phyloP scores from a whole-genome alignment of 2,113 vertebrate genomes.

The Alethe diademata region DNA sequence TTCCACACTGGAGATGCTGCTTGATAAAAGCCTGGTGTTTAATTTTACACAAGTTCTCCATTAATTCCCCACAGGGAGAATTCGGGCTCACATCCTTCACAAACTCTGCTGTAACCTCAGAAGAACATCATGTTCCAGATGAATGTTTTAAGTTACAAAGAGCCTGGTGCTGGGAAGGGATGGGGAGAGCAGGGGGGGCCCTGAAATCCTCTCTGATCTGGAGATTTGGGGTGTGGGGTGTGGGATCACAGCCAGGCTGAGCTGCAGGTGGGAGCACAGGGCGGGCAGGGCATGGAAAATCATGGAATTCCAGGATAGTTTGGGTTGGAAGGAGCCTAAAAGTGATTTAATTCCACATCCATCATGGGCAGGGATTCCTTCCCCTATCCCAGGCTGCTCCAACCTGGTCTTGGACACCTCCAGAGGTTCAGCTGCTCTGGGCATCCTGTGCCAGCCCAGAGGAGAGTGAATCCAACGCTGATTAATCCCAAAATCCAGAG shows the following conservation, averaged over 20 bases:
- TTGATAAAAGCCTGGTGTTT: not conserved
- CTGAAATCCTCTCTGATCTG: not conserved
- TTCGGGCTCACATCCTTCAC: not conserved
- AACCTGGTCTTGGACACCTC: not conserved
- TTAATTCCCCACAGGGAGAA: not conserved
- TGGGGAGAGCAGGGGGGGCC: not conserved
- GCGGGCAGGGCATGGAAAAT: accelerated
- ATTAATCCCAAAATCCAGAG: not conserved
- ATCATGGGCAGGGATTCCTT: not conserved
- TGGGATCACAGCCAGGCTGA: not conserved
- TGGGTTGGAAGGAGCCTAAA: not conserved
- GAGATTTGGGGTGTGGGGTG: not conserved
- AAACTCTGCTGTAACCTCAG: not conserved
- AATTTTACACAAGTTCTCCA: not conserved
- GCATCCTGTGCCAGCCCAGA: not conserved
- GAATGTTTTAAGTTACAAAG: not conserved
- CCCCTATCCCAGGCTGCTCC: not conserved
- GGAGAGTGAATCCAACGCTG: not conserved
- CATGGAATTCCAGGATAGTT: not conserved
- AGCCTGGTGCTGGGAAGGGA: not conserved
- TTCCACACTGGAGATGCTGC: not conserved
- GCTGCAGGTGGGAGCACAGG: accelerated
- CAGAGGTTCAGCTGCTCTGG: not conserved
- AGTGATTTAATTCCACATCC: not conserved
- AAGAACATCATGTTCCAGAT: not conserved